These are phyloP conservation scores for Graptemys geographica DNA, from an alignment of 2,797 vertebrate species.

Conservation along the genomic window DNA sequence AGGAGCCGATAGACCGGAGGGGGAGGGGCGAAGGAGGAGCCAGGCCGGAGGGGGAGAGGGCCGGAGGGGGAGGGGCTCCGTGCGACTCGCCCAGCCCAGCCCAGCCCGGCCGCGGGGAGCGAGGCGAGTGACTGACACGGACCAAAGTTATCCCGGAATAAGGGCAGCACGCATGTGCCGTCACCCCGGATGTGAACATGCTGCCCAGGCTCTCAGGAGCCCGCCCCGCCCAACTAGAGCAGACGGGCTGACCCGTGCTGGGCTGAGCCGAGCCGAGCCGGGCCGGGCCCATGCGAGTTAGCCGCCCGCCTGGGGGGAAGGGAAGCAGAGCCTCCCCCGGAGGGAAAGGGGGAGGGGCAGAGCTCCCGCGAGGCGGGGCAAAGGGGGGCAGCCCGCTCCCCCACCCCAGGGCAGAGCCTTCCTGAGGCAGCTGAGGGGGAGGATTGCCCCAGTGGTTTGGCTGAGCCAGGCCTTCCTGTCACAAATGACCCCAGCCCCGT, in stretches of 20 bases:
- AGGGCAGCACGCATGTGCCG: constrained; percentile 91
- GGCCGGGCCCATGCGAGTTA: not conserved
- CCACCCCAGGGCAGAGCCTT: not conserved
- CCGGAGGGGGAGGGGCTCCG: not conserved
- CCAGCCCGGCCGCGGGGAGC: constrained; percentile 14
- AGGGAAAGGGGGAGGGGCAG: not conserved
- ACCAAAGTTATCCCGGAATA: constrained; percentile 94
- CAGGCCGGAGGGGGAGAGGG: not conserved
- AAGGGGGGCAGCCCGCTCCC: not conserved
- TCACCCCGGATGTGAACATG: constrained; percentile 90
- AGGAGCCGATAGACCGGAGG: not conserved
- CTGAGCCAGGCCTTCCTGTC: not conserved
- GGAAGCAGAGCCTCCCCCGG: not conserved
- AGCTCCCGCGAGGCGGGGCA: not conserved
- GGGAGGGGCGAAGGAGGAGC: not conserved
- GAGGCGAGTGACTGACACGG: constrained; percentile 82
- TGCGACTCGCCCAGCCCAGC: not conserved
- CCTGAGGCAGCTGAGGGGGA: not conserved
- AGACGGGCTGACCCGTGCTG: constrained; percentile 47
- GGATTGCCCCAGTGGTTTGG: not conserved
- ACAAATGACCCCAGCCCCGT: not conserved
- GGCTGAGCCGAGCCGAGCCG: not conserved
- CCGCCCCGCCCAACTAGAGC: constrained; percentile 22
- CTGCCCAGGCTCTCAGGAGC: constrained; percentile 19
- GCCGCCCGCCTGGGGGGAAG: not conserved